phyloP scores from a whole-genome alignment of 2,888 invertebrate species.

The Sphaeridia pumilis region DNA sequence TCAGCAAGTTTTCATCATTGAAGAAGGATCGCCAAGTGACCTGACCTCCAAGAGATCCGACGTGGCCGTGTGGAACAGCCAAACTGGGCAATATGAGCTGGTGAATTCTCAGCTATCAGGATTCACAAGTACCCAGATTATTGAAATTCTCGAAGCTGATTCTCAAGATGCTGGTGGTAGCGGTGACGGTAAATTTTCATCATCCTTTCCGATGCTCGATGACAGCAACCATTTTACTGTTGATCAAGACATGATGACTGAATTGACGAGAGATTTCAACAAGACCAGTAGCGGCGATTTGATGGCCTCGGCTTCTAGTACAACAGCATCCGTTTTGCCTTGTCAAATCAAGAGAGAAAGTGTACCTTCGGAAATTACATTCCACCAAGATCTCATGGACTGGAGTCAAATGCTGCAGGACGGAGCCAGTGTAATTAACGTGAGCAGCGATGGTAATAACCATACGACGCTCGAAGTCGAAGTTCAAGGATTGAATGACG shows the following conservation, averaged over 20 bases:
- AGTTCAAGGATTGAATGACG: not conserved
- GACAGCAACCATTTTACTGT: not conserved
- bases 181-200: no score
- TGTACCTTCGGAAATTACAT: not conserved
- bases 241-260: not conserved
- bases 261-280: not conserved
- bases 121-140: not conserved
- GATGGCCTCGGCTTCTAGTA: not conserved
- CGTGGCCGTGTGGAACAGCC: slow-evolving; percentile 9
- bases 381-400: not conserved
- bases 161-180: not conserved
- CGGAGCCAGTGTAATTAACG: no score
- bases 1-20: slow-evolving; percentile 2
- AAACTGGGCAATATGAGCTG: slow-evolving; percentile 9
- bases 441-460: no score
- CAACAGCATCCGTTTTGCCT: not conserved
- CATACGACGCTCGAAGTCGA: not conserved
- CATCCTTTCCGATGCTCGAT: not conserved
- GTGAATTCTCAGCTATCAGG: not conserved
- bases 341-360: not conserved
- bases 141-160: slow-evolving; percentile 6
- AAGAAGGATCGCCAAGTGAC: slow-evolving; percentile 6
- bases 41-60: not conserved
- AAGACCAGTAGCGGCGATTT: not conserved
- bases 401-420: no score